Evolutionary conservation across 2,888 invertebrate genomes (phyloP), one percentile per base, ranked within the genome.

Genomic region (Drosophila rellima): DNA sequence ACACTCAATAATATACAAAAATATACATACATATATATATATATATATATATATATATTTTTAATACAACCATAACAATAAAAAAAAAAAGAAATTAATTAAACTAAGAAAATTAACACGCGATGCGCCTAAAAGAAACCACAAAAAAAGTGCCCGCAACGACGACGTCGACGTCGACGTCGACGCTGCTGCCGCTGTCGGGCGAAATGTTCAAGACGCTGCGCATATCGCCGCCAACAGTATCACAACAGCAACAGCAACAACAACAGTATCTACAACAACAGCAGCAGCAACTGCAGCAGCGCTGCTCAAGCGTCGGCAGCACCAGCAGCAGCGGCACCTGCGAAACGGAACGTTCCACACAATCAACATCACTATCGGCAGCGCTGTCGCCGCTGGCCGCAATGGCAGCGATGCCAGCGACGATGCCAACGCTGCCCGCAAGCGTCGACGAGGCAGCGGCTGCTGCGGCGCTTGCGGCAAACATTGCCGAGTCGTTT

Each of bases 401-500:
- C 29, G 81, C 91, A 8, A 92, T 74, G 74, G 57, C 75, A 6
- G 73, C 92, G 92, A 51, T 92, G 91, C 63, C 92, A 17, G 31
- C 48, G 48, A 40, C 63, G 44, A 31, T 69, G 56, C 56, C 60
- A 52, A 33, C 63, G 50, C 18, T 69, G 52, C 56, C 60, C n/a
- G 44, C 64, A n/a, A 42, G 37, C 55, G 60, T 55, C 35, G 80
- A 82, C n/a, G 86, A 82, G 48, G 80, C 78, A 13, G 73, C 80
- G 54, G 91, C 80, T 79, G 92, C 89, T 64, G 88, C 88, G 61
- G 87, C 84, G 62, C 83, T 91, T 81, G 89, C 90, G 71, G 90
- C 90, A 79, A 88, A 92, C 92, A 90, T 93, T 87, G 91, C 93
- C 88, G 92, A 92, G 74, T 91, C 92, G 57, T 92, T 92, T 84